Percentiles rank a stretch among this genome's conserved stretches.
Evolutionary conservation across 2,113 vertebrate species (phyloP).

Genomic region (Aythya baeri): DNA sequence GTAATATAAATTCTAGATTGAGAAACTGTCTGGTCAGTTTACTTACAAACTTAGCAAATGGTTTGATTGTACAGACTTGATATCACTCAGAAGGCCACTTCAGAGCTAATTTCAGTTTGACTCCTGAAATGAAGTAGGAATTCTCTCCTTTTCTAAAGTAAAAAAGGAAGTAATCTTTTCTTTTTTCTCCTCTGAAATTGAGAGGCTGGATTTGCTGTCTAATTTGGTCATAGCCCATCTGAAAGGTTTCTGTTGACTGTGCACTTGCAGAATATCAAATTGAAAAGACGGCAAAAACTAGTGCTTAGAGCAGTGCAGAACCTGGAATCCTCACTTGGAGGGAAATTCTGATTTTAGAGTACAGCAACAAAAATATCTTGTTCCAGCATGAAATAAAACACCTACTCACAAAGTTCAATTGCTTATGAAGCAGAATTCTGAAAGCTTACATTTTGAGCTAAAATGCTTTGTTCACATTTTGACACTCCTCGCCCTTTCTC

Average conservation of each 20-base stretch:
- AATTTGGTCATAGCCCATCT: not conserved
- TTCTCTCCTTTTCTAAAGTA: not conserved
- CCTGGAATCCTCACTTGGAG: not conserved
- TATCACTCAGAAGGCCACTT: not conserved
- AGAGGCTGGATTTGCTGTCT: not conserved
- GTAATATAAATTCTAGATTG: not conserved
- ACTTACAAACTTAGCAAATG: not conserved
- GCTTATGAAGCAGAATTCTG: conserved; percentile 44
- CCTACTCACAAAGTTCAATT: conserved; percentile 20
- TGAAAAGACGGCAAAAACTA: not conserved
- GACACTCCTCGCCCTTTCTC: not conserved
- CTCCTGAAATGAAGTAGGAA: not conserved
- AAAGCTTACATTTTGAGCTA: conserved; percentile 10
- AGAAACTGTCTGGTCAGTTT: not conserved
- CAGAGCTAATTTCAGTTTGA: not conserved
- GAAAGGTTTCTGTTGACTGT: not conserved
- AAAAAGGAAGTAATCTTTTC: not conserved
- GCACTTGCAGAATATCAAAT: not conserved
- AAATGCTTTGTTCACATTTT: conserved; percentile 20
- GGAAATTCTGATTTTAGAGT: conserved; percentile 24
- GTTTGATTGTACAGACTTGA: not conserved
- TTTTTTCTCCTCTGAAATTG: not conserved
- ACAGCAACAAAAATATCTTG: conserved; percentile 13
- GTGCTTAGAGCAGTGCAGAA: not conserved
- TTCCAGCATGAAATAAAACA: not conserved